Conservation (phyloP, 1,140 invertebrate species). For the Macrotrachela quadricornifera region DNA sequence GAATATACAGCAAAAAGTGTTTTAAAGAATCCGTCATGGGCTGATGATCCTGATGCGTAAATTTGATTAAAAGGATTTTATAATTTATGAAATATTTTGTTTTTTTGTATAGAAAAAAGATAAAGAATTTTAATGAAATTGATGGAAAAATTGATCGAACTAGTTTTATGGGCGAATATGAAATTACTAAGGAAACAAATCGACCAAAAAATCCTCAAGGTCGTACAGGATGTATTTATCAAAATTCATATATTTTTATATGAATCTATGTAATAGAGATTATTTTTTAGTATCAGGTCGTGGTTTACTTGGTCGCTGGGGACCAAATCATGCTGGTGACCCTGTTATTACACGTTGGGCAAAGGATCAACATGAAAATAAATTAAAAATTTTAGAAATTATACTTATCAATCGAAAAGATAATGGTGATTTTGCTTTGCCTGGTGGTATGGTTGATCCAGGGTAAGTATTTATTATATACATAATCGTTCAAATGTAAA, state of each 20-base stretch:
- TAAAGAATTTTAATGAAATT: constrained; percentile 47
- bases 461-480: constrained; percentile 30
- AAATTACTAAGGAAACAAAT: constrained; percentile 22
- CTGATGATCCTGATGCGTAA: constrained; percentile 41
- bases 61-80: too few species aligned
- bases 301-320: constrained; percentile 52
- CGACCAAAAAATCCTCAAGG: constrained; percentile 44
- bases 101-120: constrained; percentile 17
- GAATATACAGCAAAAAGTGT: constrained; percentile 43
- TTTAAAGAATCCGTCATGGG: constrained; percentile 45
- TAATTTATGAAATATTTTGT: too few species aligned
- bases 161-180: constrained; percentile 48
- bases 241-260: constrained; percentile 30
- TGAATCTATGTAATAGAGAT: too few species aligned
- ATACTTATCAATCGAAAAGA: constrained; percentile 60
- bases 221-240: constrained; percentile 43
- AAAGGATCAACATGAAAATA: background rate
- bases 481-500: too few species aligned
- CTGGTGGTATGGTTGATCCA: constrained; percentile 60
- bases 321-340: constrained; percentile 74
- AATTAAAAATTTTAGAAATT: constrained; percentile 47
- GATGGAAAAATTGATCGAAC: constrained; percentile 55
- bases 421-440: constrained; percentile 63
- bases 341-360: constrained; percentile 50
- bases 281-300: background rate